A percentile compares a stretch with the other conserved stretches of the same genome.
Evolutionary conservation across 2,888 invertebrate species (phyloP).

Genomic region (Caenorhabditis becei): DNA sequence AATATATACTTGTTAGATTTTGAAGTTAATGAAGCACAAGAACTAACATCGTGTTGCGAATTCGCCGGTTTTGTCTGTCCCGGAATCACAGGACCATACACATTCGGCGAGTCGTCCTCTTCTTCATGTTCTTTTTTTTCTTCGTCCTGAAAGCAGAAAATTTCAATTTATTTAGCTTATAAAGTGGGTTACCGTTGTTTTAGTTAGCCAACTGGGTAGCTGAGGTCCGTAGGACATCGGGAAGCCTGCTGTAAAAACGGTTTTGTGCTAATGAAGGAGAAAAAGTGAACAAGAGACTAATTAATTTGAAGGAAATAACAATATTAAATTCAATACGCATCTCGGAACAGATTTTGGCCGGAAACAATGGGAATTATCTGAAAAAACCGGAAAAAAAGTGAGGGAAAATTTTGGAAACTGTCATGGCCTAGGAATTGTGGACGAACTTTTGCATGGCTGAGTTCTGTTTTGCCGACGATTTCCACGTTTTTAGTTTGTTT

Average conservation of each 20-base stretch:
- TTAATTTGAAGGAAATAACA: too few species aligned
- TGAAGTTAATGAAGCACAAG: background rate
- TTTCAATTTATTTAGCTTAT: background rate
- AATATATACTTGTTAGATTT: background rate
- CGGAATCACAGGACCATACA: slow-evolving; percentile 38
- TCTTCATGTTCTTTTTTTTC: slow-evolving; percentile 14
- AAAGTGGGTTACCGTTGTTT: background rate
- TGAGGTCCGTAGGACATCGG: slow-evolving; percentile 51
- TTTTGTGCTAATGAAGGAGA: too few species aligned
- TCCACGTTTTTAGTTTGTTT: background rate
- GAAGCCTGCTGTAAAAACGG: background rate
- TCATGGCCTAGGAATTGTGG: slow-evolving; percentile 11
- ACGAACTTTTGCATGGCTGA: slow-evolving; percentile 13
- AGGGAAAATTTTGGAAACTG: background rate
- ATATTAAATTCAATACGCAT: too few species aligned
- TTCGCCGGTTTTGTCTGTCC: background rate
- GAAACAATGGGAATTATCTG: too few species aligned
- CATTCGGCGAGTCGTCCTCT: background rate
- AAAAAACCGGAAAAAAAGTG: background rate
- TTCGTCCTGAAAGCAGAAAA: slow-evolving; percentile 1
- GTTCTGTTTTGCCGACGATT: background rate
- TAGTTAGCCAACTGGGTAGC: slow-evolving; percentile 36
- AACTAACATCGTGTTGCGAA: too few species aligned
- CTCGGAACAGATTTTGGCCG: too few species aligned
- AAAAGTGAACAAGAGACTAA: too few species aligned